These are phyloP conservation scores for Cottus gobio DNA, from an alignment of 2,113 vertebrate genomes.

Conservation along the genomic window DNA sequence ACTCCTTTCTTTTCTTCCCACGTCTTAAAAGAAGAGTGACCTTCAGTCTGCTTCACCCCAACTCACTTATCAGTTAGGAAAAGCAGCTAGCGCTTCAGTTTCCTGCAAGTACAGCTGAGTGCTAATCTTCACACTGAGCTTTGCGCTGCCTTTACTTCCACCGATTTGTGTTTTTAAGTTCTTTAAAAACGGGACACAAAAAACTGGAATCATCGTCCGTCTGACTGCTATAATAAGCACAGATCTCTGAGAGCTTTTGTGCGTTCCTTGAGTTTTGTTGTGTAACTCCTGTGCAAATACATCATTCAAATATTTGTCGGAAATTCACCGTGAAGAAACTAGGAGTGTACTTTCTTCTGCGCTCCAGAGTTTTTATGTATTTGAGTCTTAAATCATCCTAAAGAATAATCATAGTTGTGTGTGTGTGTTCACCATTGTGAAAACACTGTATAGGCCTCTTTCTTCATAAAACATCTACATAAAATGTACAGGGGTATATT, in stretches of 20 bases:
- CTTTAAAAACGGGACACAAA: background rate
- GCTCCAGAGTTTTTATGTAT: background rate
- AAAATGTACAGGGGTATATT: background rate
- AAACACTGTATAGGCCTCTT: background rate
- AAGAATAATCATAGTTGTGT: background rate
- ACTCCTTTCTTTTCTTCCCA: background rate
- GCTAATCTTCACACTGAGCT: background rate
- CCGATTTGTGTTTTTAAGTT: background rate
- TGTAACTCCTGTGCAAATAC: background rate
- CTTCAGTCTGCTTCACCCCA: constrained; percentile 28
- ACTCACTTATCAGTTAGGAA: background rate
- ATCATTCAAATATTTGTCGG: background rate
- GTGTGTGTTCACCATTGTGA: no score
- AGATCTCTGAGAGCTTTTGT: background rate
- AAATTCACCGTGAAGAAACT: background rate
- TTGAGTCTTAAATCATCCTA: background rate
- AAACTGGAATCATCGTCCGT: background rate
- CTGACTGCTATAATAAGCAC: background rate
- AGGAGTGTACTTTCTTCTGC: background rate
- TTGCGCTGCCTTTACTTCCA: background rate
- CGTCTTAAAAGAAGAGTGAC: constrained; percentile 4
- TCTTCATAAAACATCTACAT: no score
- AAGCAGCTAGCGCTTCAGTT: background rate
- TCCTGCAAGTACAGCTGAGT: background rate
- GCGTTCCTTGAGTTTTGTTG: background rate